Percentiles rank a stretch among this genome's conserved stretches.
Conservation (phyloP, 2,113 vertebrate species). For the Paratilapia polleni region DNA sequence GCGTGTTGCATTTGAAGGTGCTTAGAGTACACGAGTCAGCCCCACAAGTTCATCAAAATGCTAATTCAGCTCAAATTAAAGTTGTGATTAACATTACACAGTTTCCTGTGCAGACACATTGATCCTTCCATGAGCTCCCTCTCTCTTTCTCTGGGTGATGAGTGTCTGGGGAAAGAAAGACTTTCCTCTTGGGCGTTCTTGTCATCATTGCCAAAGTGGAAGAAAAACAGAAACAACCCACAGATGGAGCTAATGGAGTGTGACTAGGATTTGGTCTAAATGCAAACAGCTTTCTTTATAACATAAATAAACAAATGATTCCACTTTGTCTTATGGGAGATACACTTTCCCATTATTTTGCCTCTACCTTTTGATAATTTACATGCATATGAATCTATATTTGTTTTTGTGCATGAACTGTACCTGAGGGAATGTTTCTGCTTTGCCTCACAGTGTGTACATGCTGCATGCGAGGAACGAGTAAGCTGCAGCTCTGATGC, state of each 20-base stretch:
- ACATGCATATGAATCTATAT: constrained; percentile 25
- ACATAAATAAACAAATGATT: constrained; percentile 1
- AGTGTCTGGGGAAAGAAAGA: constrained; percentile 54
- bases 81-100: constrained; percentile 99
- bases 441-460: constrained; percentile 22
- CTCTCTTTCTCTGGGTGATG: constrained; percentile 57
- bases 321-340: neutral
- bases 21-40: constrained; percentile 92
- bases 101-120: constrained; percentile 95
- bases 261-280: constrained; percentile 23
- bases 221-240: constrained; percentile 47
- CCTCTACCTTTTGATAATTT: neutral
- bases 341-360: neutral
- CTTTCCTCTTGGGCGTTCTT: constrained; percentile 50
- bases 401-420: constrained; percentile 36
- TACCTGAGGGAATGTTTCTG: constrained; percentile 16
- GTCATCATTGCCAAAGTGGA: constrained; percentile 49
- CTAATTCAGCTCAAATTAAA: constrained; percentile 99
- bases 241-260: constrained; percentile 25
- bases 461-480: constrained; percentile 31
- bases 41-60: constrained; percentile 99
- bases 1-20: constrained; percentile 90
- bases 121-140: constrained; percentile 86
- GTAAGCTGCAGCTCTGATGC: constrained; percentile 60
- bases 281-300: constrained; percentile 16